Percentiles rank a stretch among this genome's conserved stretches.
Conservation (phyloP, 1,140 invertebrate species). For the Antheraea mylitta region DNA sequence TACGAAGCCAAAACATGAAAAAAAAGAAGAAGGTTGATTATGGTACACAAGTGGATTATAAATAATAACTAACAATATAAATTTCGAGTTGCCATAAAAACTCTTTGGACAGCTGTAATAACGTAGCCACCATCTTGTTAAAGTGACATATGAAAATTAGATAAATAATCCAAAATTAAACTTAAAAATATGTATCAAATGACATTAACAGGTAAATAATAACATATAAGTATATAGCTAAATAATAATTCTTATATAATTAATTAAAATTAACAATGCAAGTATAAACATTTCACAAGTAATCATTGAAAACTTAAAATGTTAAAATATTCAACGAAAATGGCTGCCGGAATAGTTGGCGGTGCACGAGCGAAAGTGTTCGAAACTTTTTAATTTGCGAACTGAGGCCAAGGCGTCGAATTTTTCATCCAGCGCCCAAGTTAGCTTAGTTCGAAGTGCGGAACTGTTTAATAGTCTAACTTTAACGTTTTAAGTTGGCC, state of each 20-base stretch:
- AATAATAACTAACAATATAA: too few species aligned
- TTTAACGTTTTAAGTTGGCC: conserved; percentile 22
- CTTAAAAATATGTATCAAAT: too few species aligned
- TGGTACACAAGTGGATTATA: too few species aligned
- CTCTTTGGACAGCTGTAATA: too few species aligned
- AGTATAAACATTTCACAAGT: background rate
- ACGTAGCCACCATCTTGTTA: too few species aligned
- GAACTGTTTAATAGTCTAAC: conserved; percentile 48
- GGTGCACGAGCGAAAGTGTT: conserved; percentile 64
- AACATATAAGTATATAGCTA: too few species aligned
- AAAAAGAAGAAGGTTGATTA: too few species aligned
- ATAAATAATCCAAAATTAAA: too few species aligned
- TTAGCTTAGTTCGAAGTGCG: conserved; percentile 29
- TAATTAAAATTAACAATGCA: background rate
- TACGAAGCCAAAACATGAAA: too few species aligned
- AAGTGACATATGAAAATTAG: too few species aligned
- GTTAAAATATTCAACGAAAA: conserved; percentile 62
- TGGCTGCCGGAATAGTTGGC: conserved; percentile 62
- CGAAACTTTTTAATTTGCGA: conserved; percentile 70
- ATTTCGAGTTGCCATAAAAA: too few species aligned
- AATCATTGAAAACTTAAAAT: conserved; percentile 47
- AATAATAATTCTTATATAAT: background rate
- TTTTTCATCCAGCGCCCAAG: conserved; percentile 55
- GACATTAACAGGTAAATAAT: too few species aligned
- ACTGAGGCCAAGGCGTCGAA: conserved; percentile 41